Evolutionary conservation across 2,113 vertebrate genomes (phyloP).

Genomic region (Dolichallabes microphthalmus): DNA sequence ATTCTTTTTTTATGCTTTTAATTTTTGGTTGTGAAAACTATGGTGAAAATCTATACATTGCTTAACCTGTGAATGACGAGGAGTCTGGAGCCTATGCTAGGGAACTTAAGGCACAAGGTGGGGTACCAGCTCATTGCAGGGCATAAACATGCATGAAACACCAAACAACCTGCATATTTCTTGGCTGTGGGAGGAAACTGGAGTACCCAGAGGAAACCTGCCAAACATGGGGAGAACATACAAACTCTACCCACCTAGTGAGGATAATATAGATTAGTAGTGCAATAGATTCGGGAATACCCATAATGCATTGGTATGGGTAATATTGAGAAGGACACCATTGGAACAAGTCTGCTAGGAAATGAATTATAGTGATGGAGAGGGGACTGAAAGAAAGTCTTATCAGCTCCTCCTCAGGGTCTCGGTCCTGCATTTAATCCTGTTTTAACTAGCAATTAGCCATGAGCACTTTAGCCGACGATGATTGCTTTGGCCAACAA

Average conservation of each 20-base stretch:
- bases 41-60: no score
- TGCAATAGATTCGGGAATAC: background rate
- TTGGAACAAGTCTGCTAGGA: conserved; percentile 13
- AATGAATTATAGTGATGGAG: conserved; percentile 26
- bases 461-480: conserved; percentile 49
- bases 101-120: no score
- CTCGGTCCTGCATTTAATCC: conserved; percentile 50
- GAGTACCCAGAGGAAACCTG: no score
- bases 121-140: no score
- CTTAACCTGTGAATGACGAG: no score
- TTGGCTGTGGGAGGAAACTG: no score
- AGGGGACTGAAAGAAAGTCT: conserved; percentile 40
- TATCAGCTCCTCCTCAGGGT: conserved; percentile 55
- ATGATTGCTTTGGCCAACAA: conserved; percentile 56
- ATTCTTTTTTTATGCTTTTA: no score
- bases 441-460: conserved; percentile 62
- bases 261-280: background rate
- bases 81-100: no score
- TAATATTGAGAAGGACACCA: background rate
- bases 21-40: no score
- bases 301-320: background rate
- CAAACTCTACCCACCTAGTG: background rate
- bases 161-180: no score
- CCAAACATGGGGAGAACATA: no score
- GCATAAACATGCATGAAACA: no score